Conservation (phyloP, 64 coral and sea anemone genomes). For the Montipora capricornis region DNA sequence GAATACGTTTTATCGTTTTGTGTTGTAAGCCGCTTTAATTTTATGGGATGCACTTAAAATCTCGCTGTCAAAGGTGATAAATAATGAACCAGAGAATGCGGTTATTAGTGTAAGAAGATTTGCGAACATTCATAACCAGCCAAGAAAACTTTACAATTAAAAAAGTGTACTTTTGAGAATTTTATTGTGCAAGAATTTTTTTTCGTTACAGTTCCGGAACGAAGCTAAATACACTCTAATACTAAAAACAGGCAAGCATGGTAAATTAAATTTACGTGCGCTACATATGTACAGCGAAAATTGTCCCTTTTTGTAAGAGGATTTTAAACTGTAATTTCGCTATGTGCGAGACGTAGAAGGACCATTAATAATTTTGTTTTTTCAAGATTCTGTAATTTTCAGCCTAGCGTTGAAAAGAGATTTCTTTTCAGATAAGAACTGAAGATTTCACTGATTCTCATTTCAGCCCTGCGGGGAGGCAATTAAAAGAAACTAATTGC, state of each 20-base stretch:
- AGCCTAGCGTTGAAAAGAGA: not conserved
- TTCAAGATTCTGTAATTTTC: slow-evolving; percentile 10
- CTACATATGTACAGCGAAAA: not conserved
- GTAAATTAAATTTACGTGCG: not conserved
- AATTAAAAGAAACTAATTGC: slow-evolving; percentile 37
- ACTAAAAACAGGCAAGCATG: not conserved
- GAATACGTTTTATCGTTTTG: not conserved
- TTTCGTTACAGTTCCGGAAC: not conserved
- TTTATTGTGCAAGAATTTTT: not conserved
- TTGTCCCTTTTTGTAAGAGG: not conserved
- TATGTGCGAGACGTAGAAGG: no score
- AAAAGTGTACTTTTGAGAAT: not conserved
- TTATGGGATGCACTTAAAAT: slow-evolving; percentile 34
- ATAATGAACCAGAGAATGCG: slow-evolving; percentile 3
- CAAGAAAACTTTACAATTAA: not conserved
- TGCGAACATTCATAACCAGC: not conserved
- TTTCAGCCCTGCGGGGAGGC: slow-evolving; percentile 7
- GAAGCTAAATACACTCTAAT: not conserved
- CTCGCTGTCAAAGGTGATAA: slow-evolving; percentile 23
- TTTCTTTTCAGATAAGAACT: not conserved
- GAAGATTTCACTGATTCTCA: not conserved
- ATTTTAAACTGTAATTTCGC: slow-evolving; percentile 13
- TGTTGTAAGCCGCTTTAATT: slow-evolving; percentile 18
- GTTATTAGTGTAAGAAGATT: not conserved
- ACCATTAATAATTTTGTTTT: not conserved